Conservation (phyloP, 2,113 vertebrate genomes). For the Antechinus flavipes region DNA sequence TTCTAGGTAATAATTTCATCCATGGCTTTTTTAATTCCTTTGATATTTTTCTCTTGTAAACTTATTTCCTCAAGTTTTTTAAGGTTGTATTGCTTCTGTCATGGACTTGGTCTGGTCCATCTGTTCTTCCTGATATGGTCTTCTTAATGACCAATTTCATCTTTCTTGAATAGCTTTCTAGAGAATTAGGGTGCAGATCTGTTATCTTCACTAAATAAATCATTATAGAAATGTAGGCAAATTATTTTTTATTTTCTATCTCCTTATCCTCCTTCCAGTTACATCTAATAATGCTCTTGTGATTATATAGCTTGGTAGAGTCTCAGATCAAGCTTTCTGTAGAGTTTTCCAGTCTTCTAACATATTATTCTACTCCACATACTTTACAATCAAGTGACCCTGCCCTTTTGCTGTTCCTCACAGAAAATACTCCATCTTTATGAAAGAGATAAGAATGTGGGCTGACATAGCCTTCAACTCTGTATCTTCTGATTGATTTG, state of each 20-base stretch:
- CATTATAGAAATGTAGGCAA: not conserved
- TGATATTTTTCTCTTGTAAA: not conserved
- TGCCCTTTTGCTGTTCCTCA: not conserved
- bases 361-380: not conserved
- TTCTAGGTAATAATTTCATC: not conserved
- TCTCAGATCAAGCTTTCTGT: not conserved
- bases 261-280: not conserved
- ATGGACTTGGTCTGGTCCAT: not conserved
- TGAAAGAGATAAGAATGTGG: conserved; percentile 6
- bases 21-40: not conserved
- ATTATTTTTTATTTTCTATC: not conserved
- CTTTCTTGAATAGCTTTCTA: not conserved
- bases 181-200: not conserved
- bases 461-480: not conserved
- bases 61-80: not conserved
- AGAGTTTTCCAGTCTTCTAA: not conserved
- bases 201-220: not conserved
- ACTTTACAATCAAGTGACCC: not conserved
- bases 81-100: not conserved
- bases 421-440: not conserved
- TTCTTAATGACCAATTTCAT: not conserved
- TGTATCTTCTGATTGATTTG: conserved; percentile 23
- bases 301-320: not conserved
- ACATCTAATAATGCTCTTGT: not conserved
- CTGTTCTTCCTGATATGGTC: not conserved